Conservation (phyloP, 2,113 vertebrate genomes). For the Arenaria interpres region DNA sequence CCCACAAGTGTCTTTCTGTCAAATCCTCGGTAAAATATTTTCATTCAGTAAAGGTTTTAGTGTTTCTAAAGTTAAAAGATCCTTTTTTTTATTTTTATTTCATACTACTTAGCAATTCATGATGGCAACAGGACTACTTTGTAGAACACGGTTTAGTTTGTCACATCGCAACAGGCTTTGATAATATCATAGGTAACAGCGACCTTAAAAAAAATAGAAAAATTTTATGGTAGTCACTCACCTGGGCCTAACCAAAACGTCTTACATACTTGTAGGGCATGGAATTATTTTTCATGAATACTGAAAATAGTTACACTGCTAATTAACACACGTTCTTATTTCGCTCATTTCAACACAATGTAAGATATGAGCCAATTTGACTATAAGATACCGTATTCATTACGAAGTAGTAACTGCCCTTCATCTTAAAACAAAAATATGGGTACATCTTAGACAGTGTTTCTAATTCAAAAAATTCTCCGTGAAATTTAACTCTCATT, state of each 20-base stretch:
- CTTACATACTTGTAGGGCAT: neutral
- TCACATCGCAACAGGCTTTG: neutral
- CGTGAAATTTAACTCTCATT: neutral
- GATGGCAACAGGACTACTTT: neutral
- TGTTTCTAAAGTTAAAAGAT: neutral
- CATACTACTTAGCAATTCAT: neutral
- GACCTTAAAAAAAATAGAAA: neutral
- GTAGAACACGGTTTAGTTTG: neutral
- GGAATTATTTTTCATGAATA: neutral
- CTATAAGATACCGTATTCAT: neutral
- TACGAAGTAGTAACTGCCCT: neutral
- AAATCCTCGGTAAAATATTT: neutral
- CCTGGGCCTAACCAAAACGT: neutral
- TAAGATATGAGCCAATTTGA: neutral
- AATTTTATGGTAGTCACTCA: neutral
- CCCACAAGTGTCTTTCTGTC: neutral
- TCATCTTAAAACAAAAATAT: neutral
- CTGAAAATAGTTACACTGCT: neutral
- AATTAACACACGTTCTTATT: neutral
- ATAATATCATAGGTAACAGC: neutral
- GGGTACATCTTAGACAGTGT: neutral
- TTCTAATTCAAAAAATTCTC: neutral
- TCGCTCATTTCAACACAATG: neutral
- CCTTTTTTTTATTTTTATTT: neutral
- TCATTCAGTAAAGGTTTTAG: neutral